phyloP scores from a whole-genome alignment of 2,113 vertebrate species.

The Eptesicus fuscus region DNA sequence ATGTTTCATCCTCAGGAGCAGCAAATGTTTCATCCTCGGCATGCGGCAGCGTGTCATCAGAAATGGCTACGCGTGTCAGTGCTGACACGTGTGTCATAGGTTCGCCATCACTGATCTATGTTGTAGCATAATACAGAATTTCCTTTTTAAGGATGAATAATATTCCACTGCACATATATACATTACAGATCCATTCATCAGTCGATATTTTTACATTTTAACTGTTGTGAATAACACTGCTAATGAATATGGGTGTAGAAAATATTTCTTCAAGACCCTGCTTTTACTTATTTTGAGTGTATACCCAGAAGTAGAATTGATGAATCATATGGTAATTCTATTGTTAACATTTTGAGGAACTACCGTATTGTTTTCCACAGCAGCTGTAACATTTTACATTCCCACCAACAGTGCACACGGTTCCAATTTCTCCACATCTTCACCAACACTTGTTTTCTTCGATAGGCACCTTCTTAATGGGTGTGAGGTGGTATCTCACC shows the following conservation, averaged over 20 bases:
- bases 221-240: neutral
- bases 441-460: neutral
- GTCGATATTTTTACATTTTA: neutral
- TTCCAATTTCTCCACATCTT: neutral
- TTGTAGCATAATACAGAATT: neutral
- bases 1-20: no score
- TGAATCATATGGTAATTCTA: neutral
- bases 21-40: no score
- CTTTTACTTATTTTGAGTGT: neutral
- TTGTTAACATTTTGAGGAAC: neutral
- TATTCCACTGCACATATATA: neutral
- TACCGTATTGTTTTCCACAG: neutral
- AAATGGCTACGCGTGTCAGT: no score
- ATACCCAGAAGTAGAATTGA: neutral
- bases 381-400: neutral
- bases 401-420: neutral
- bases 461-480: neutral
- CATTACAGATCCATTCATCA: neutral
- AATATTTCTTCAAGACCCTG: neutral
- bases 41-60: no score
- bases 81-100: no score
- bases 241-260: neutral
- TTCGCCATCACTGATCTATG: no score
- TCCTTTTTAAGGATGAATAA: neutral
- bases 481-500: neutral